Evolutionary conservation across 1,140 invertebrate species (phyloP), one percentile per base, ranked within the genome.

Genomic region (Macrocentrus cingulum): DNA sequence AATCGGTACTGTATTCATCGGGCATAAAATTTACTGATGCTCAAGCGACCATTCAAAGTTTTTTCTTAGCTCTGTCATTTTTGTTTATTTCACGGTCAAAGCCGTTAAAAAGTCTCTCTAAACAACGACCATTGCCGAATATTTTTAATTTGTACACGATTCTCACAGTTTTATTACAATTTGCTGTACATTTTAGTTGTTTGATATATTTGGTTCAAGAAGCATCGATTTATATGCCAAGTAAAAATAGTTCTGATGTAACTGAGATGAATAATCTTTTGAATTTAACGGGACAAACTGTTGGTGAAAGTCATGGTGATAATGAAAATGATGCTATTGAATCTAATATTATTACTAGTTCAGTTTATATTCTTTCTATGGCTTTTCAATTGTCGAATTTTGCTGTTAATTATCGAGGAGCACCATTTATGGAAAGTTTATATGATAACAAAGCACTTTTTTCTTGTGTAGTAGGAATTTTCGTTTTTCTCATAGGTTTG

Each of bases 141-240:
- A 99, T 99, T 63, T 99, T 99, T 76, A 99, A 99, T 82, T 72
- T 94, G 6, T 99, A 99, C 75, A 99, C 97, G 0, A 87, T 99
- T 53, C 80, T 95, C 48, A 99, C 98, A 8, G 97, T 99, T 19
- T 79, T 98, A 8, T 76, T 91, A 4, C 98, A 99, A 81, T 99
- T 99, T 81, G 84, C 88, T 37, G 90, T 99, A 7, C 98, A 99
- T 76, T 99, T 99, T 80, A 71, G 85, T 1, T 91, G 92, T 69
- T 84, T 99, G 15, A 86, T 99, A 23, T 98, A 89, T 77, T 79
- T 99, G 45, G 94, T 98, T 5, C 84, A 85, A 63, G 85, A 92
- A 79, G 92, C 93, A 6, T 85, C 83, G 15, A 62, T 81, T 4
- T 74, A 87, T 42, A 84, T 85, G n/a, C 86, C 88, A 16, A 83